These are phyloP conservation scores for Gobio occitaniae DNA, from an alignment of 2,797 vertebrate species.

Conservation along the genomic window DNA sequence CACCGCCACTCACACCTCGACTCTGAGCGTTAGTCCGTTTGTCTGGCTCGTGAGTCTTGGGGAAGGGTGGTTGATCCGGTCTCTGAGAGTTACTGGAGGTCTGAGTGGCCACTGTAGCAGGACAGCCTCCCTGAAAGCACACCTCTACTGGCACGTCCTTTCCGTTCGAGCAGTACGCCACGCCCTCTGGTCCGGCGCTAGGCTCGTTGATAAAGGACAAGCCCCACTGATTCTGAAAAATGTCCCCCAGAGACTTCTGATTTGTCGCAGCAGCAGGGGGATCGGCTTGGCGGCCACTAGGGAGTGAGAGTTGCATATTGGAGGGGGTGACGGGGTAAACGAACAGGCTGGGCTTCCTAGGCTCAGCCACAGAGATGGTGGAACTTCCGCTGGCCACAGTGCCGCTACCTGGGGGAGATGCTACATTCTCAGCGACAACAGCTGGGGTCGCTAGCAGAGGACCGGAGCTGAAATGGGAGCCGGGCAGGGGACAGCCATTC, in stretches of 20 bases:
- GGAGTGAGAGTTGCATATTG: conserved; percentile 98
- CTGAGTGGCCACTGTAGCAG: conserved; percentile 74
- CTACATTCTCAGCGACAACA: conserved; percentile 84
- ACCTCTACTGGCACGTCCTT: conserved; percentile 80
- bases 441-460: conserved; percentile 74
- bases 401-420: conserved; percentile 79
- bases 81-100: conserved; percentile 77
- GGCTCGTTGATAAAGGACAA: conserved; percentile 99
- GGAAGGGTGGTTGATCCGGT: conserved; percentile 82
- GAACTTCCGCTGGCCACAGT: conserved; percentile 72
- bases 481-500: conserved; percentile 82
- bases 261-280: conserved; percentile 84
- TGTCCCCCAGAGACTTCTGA: conserved; percentile 97
- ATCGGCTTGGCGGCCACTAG: conserved; percentile 83
- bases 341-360: conserved; percentile 94
- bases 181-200: conserved; percentile 81
- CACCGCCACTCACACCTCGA: conserved; percentile 68
- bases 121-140: conserved; percentile 85
- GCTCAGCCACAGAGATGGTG: conserved; percentile 81
- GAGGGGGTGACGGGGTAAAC: conserved; percentile 87
- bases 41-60: conserved; percentile 86
- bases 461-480: conserved; percentile 89
- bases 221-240: conserved; percentile 99
- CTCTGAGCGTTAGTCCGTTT: conserved; percentile 88
- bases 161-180: conserved; percentile 69